Base-by-base conservation (phyloP, 2,113 vertebrate genomes). In the Triplophysa tibetana region DNA sequence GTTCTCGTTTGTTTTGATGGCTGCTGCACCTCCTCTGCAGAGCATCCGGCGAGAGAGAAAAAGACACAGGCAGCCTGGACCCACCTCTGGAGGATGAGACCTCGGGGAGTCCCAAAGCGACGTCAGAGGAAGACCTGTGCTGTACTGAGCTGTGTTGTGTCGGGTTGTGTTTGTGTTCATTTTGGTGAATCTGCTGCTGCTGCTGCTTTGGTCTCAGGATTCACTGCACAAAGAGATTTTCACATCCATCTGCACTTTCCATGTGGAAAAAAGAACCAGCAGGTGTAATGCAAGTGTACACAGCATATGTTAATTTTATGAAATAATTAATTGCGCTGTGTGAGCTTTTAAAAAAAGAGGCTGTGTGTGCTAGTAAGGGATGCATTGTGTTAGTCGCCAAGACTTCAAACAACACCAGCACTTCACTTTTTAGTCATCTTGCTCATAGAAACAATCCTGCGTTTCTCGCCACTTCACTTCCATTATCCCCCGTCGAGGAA, bases 401-500 rank as follows among this genome's bases (percentile, higher is more conserved):
- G 75, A 79, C 79, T 77, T 85, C 89, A 88, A 91, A 92, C 91
- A 89, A 84, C 54, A 26, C 29, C 21, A n/a, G 41, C 9, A 1
- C n/a, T 56, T 8, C 21, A 24, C 62, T 63, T 45, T 48, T 41
- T 84, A 87, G 88, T 89, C 84, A 85, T 85, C 82, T 81, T 81
- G 82, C 75, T 90, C 82, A 83, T 85, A 78, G 86, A 85, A 77
- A 81, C 86, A 85, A 85, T 86, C 84, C 86, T 82, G 80, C 79
- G 65, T 50, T 33, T 80, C 75, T 81, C 33, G 79, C 79, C 82
- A 83, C 79, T 84, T 87, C 84, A 81, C 84, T 79, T 86, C 88
- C 86, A 91, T 93, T 91, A 91, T 88, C 82, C 84, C 85, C 84
- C 84, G 52, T 45, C 7, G 79, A 88, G 84, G 88, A 90, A 92